Percentiles rank a stretch among this genome's conserved stretches.
These are phyloP conservation scores for Metopia argyrocephala DNA, from an alignment of 2,888 invertebrate genomes.

Conservation along the genomic window DNA sequence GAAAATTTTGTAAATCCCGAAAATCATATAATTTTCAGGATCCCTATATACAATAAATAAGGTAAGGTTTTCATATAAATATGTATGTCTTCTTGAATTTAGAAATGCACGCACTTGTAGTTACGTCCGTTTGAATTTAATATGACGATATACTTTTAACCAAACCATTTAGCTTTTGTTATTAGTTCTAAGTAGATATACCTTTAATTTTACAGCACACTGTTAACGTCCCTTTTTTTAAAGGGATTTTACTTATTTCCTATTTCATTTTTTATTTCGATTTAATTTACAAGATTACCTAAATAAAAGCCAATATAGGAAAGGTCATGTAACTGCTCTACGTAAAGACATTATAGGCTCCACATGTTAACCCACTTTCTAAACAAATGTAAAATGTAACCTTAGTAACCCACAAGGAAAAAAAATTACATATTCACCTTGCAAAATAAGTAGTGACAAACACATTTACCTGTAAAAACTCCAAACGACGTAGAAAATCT, in stretches of 20 bases:
- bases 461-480: conserved; percentile 87
- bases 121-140: too few relatives aligned
- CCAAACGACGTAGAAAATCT: conserved; percentile 90
- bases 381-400: conserved; percentile 57
- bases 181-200: too few relatives aligned
- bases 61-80: too few relatives aligned
- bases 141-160: too few relatives aligned
- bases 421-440: neutral
- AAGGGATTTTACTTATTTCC: neutral
- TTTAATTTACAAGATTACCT: neutral
- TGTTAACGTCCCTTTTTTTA: too few relatives aligned
- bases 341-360: neutral
- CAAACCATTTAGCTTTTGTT: too few relatives aligned
- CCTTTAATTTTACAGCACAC: too few relatives aligned
- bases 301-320: neutral
- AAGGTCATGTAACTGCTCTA: neutral
- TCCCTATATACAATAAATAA: too few relatives aligned
- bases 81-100: too few relatives aligned
- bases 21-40: too few relatives aligned
- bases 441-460: neutral
- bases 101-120: too few relatives aligned
- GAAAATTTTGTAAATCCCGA: too few relatives aligned
- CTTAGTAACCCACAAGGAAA: conserved; percentile 31
- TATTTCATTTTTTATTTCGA: neutral
- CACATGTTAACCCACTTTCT: conserved; percentile 46